These are phyloP conservation scores for Tinamus major DNA, from an alignment of 2,797 vertebrate genomes.

Conservation along the genomic window DNA sequence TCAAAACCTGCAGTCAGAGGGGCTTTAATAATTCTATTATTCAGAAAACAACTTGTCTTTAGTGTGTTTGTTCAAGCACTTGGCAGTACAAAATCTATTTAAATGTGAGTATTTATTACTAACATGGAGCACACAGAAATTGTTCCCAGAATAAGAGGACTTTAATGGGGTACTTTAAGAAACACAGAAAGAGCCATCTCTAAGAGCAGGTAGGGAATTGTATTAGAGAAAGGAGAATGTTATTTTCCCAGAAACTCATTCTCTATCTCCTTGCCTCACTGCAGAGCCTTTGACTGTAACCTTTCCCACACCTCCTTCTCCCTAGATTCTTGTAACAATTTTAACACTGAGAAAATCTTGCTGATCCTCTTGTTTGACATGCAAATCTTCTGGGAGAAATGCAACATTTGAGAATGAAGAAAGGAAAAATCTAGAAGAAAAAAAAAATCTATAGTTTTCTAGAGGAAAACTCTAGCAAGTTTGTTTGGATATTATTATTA, in stretches of 20 bases:
- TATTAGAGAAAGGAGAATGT: not conserved
- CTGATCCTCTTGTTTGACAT: not conserved
- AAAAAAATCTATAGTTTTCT: not conserved
- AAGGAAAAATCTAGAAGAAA: not conserved
- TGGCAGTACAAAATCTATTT: not conserved
- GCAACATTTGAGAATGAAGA: not conserved
- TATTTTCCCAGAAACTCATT: constrained; percentile 15
- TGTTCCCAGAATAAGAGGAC: not conserved
- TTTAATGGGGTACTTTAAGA: not conserved
- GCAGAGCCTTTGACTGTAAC: not conserved
- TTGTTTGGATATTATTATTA: not conserved
- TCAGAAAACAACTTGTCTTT: not conserved
- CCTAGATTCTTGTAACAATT: not conserved
- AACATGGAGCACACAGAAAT: not conserved
- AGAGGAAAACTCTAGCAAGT: not conserved
- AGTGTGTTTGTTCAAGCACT: not conserved
- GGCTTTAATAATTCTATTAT: not conserved
- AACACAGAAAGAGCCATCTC: not conserved
- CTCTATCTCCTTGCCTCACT: not conserved
- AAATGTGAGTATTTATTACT: not conserved
- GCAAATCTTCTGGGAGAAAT: not conserved
- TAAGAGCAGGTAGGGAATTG: not conserved
- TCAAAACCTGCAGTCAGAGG: not conserved
- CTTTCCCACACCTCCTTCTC: not conserved
- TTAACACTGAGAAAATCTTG: not conserved